These are phyloP conservation scores for Chrysolina oricalcia DNA, from an alignment of 2,888 invertebrate genomes.

Conservation along the genomic window DNA sequence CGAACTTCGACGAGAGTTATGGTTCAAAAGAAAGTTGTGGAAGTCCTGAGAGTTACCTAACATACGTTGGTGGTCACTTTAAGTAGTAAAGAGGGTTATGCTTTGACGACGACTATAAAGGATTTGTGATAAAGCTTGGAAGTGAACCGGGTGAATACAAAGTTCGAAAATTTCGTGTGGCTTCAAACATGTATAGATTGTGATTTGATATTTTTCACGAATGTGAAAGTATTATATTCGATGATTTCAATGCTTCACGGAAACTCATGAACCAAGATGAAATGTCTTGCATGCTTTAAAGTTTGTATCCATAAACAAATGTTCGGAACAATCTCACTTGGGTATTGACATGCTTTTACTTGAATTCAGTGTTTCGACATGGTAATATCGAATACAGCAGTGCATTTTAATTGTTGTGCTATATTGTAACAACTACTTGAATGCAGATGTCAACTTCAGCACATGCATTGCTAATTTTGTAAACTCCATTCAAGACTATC, in stretches of 20 bases:
- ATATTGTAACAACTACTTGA: no score
- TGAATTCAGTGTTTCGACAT: no score
- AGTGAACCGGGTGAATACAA: slow-evolving; percentile 12
- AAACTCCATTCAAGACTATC: no score
- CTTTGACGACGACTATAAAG: slow-evolving; percentile 13
- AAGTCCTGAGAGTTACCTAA: slow-evolving; percentile 12
- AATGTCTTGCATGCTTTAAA: no score
- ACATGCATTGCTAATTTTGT: no score
- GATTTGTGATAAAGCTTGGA: slow-evolving; percentile 7
- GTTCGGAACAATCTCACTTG: no score
- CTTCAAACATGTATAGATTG: neutral
- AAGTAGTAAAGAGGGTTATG: slow-evolving; percentile 19
- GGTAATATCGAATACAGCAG: no score
- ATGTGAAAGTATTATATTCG: neutral
- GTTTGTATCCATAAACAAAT: no score
- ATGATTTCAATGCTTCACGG: neutral
- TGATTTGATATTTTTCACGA: neutral
- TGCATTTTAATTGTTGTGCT: no score
- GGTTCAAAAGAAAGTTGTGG: slow-evolving; percentile 17
- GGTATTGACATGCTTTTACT: no score
- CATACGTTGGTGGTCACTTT: slow-evolving; percentile 18
- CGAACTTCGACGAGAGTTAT: slow-evolving; percentile 16
- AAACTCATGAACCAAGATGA: neutral
- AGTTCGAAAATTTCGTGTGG: neutral
- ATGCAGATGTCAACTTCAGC: no score